Evolutionary conservation across 1,140 invertebrate species (phyloP).

Genomic region (Carcinoscorpius rotundicauda): DNA sequence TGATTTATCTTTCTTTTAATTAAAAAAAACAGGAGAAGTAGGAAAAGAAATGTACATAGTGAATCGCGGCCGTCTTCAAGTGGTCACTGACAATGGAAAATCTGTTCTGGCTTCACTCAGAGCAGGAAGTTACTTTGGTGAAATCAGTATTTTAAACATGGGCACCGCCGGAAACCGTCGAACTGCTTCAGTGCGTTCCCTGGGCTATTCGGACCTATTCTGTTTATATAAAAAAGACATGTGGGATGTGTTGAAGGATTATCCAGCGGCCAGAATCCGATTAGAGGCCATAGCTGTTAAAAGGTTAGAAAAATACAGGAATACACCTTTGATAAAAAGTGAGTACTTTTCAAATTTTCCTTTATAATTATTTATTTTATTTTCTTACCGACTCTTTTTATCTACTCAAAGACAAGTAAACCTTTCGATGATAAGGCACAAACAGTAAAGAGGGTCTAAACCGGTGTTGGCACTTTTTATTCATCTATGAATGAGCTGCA

Average conservation of each 20-base stretch:
- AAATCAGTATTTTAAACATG: constrained; percentile 99
- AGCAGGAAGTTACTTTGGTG: constrained; percentile 97
- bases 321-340: constrained; percentile 83
- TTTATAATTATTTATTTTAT: no score
- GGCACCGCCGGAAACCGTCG: constrained; percentile 87
- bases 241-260: constrained; percentile 99
- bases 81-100: constrained; percentile 93
- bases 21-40: constrained; percentile 64
- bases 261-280: constrained; percentile 86
- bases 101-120: constrained; percentile 92
- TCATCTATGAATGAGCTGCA: no score
- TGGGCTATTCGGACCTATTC: constrained; percentile 97
- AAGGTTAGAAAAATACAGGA: constrained; percentile 89
- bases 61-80: constrained; percentile 86
- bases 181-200: constrained; percentile 90
- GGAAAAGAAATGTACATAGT: constrained; percentile 99
- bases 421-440: no score
- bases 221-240: constrained; percentile 92
- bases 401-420: no score
- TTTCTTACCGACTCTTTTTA: no score
- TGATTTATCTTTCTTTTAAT: no score
- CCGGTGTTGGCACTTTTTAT: no score
- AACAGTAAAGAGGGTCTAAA: no score
- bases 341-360: constrained; percentile 19
- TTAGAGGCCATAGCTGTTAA: constrained; percentile 96